Evolutionary conservation across 2,888 invertebrate genomes (phyloP).

Genomic region (Thereva unica): DNA sequence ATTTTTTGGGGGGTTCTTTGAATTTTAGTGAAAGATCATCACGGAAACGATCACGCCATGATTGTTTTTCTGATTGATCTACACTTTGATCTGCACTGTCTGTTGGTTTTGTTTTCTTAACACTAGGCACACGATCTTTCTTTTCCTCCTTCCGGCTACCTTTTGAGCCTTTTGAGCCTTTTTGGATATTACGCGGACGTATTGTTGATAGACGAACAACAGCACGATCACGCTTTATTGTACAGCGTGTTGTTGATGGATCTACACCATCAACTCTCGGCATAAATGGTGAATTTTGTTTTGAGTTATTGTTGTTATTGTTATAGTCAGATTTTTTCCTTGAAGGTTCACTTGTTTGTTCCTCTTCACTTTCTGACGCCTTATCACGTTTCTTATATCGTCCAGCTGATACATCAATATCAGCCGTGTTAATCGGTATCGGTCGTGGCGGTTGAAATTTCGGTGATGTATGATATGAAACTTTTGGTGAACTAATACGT

Average conservation of each 20-base stretch:
- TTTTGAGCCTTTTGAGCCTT: constrained; percentile 4
- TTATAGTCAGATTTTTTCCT: constrained; percentile 4
- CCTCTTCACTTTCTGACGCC: constrained; percentile 39
- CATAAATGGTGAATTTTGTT: constrained; percentile 55
- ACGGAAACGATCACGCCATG: constrained; percentile 69
- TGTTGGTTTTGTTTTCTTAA: constrained; percentile 46
- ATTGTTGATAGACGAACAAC: constrained; percentile 76
- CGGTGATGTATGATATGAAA: constrained; percentile 58
- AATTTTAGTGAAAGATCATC: constrained; percentile 59
- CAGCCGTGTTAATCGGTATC: constrained; percentile 79
- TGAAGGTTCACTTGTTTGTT: constrained; percentile 44
- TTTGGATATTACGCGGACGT: constrained; percentile 43
- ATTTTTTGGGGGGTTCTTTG: constrained; percentile 60
- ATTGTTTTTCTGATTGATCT: constrained; percentile 60
- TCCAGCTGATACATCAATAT: constrained; percentile 80
- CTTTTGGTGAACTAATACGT: constrained; percentile 62
- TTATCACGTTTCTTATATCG: constrained; percentile 57
- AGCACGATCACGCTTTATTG: constrained; percentile 73
- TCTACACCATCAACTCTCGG: constrained; percentile 60
- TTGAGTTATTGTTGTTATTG: constrained; percentile 29
- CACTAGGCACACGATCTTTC: background rate
- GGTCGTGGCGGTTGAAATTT: constrained; percentile 65
- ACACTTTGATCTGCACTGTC: constrained; percentile 54
- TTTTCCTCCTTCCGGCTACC: constrained; percentile 39
- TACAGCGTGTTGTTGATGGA: constrained; percentile 59